Conservation (phyloP, 2,797 vertebrate genomes). For the Lates japonicus region DNA sequence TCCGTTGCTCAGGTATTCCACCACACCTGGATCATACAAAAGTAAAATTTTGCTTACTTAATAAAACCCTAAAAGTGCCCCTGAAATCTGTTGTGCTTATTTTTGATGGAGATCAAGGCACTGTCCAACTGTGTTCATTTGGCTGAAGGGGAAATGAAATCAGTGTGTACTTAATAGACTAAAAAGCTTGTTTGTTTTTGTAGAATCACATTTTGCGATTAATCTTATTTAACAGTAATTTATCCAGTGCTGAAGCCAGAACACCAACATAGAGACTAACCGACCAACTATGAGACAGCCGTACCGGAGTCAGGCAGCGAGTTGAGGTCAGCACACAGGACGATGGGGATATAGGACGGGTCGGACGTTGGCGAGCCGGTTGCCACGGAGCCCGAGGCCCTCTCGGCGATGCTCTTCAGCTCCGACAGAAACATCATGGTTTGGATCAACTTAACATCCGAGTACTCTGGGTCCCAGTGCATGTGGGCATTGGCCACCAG, state of each 20-base stretch:
- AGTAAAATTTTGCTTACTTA: not conserved
- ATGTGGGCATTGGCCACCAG: slow-evolving; percentile 98
- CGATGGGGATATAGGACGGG: slow-evolving; percentile 93
- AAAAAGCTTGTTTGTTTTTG: no score
- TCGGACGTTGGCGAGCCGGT: slow-evolving; percentile 89
- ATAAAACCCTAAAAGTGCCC: not conserved
- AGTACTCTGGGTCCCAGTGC: slow-evolving; percentile 99
- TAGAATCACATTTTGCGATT: no score
- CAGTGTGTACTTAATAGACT: no score
- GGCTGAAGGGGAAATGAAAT: no score
- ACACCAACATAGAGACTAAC: not conserved
- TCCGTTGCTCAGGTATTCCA: slow-evolving; percentile 97
- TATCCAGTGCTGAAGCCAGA: not conserved
- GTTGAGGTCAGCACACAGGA: slow-evolving; percentile 98
- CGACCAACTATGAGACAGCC: not conserved
- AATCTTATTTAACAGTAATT: not conserved
- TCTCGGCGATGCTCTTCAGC: slow-evolving; percentile 96
- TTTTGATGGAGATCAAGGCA: no score
- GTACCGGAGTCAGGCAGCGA: slow-evolving; percentile 98
- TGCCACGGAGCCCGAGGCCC: slow-evolving; percentile 87
- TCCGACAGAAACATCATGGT: slow-evolving; percentile 99
- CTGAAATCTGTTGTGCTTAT: no score
- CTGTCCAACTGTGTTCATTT: no score
- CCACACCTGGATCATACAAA: slow-evolving; percentile 88
- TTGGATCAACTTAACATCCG: slow-evolving; percentile 97